phyloP scores from a whole-genome alignment of 2,888 invertebrate species.

The Pilophorus perplexus region DNA sequence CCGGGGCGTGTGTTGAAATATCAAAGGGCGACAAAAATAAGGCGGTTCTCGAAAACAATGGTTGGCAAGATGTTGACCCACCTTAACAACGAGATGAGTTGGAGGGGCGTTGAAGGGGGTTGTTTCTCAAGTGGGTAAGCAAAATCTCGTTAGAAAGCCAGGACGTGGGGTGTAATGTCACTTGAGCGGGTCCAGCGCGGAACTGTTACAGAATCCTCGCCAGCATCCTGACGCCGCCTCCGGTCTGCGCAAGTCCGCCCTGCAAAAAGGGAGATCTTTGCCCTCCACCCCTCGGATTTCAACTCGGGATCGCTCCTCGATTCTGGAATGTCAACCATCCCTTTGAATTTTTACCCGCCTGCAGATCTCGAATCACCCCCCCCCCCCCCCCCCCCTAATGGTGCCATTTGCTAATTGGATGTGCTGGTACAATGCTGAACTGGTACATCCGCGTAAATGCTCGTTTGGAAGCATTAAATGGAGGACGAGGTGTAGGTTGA shows the following conservation, averaged over 20 bases:
- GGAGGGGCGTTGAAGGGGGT: conserved; percentile 20
- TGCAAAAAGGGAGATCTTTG: background rate
- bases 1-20: background rate
- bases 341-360: too few species aligned
- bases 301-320: background rate
- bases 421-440: too few species aligned
- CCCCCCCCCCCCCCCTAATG: too few species aligned
- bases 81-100: conserved; percentile 32
- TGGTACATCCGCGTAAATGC: too few species aligned
- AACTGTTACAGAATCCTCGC: conserved; percentile 34
- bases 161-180: background rate
- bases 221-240: conserved; percentile 22
- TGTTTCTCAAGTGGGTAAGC: background rate
- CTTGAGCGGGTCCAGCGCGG: conserved; percentile 33
- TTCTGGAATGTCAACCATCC: too few species aligned
- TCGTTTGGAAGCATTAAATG: too few species aligned
- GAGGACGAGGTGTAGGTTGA: too few species aligned
- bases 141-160: background rate
- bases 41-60: too few species aligned
- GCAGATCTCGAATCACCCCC: too few species aligned
- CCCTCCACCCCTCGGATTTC: background rate
- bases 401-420: too few species aligned
- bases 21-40: background rate
- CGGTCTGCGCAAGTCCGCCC: conserved; percentile 22
- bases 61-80: conserved; percentile 33